phyloP scores from a whole-genome alignment of 2,113 vertebrate genomes.

The Tretioscincus oriximinensis region DNA sequence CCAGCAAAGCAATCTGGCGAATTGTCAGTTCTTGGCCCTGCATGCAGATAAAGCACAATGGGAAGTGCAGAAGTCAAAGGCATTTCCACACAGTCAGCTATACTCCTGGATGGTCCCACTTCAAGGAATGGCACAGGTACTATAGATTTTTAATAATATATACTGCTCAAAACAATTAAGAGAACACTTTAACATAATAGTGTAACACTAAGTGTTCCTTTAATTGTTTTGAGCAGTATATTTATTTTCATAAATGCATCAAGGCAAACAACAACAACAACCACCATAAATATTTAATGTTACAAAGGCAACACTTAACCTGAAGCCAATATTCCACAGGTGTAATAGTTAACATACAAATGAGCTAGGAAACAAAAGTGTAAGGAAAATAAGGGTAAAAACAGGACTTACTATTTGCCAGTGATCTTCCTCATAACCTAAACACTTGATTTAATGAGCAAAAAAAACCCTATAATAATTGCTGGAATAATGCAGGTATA shows the following conservation, averaged over 20 bases:
- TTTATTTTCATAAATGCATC: too few relatives aligned
- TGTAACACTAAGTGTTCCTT: too few relatives aligned
- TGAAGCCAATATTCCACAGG: too few relatives aligned
- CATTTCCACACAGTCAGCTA: neutral
- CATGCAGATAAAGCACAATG: slow-evolving; percentile 30
- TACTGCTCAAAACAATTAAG: too few relatives aligned
- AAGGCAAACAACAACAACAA: too few relatives aligned
- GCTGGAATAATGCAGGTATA: neutral
- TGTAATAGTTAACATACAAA: neutral
- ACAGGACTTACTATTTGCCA: neutral
- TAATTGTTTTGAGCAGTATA: too few relatives aligned
- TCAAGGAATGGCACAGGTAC: too few relatives aligned
- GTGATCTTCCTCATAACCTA: neutral
- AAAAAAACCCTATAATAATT: neutral
- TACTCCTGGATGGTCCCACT: neutral
- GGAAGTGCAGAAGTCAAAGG: neutral
- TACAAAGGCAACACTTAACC: too few relatives aligned
- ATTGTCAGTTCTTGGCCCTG: slow-evolving; percentile 93
- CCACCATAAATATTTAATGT: too few relatives aligned
- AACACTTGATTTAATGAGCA: neutral
- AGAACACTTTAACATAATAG: too few relatives aligned
- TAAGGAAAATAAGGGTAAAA: neutral
- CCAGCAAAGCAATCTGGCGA: slow-evolving; percentile 90
- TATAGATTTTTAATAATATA: too few relatives aligned
- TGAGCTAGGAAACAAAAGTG: neutral